Evolutionary conservation across 2,113 vertebrate genomes (phyloP), one percentile per base, ranked within the genome.

Genomic region (Pithys albifrons): DNA sequence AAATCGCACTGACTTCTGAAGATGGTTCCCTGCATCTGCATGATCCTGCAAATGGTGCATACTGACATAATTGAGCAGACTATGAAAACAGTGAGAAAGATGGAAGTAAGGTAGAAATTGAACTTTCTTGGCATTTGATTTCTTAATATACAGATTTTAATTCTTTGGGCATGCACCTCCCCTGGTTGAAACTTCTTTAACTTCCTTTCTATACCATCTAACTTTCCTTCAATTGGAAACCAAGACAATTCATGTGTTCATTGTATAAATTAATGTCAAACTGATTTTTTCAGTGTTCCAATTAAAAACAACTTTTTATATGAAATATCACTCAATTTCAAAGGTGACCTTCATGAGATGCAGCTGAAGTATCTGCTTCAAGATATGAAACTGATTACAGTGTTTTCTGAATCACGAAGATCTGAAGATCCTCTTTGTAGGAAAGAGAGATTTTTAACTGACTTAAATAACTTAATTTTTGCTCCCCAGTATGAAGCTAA

Each of bases 81-180:
- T 61, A 39, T 4, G 41, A 45, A 91, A 83, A 31, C 4, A 72
- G 2, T 14, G n/a, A 69, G 28, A 81, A 71, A 22, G 9, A 28
- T 39, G 4, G 29, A 72, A 66, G 3, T 14, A 72, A 78, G 7
- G 10, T 18, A 12, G 33, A 64, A 64, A 57, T 46, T 61, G 25
- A 65, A 35, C 2, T 19, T 46, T 71, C 3, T 10, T 52, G 3
- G 3, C 4, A 14, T 52, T 89, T 61, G 35, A 27, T 79, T 57
- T 27, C 20, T 52, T 69, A 57, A 52, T 41, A 62, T 35, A 70
- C 1, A 39, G 61, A 45, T 74, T 33, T 48, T 12, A 2, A 0
- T 3, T 74, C 13, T 46, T 46, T 33, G 7, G 14, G 7, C 5
- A 46, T 11, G 2, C 2, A n/a, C 2, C 8, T 54, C 20, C 2